Conservation (phyloP, 2,797 vertebrate genomes). For the Zenarchopterus dispar region DNA sequence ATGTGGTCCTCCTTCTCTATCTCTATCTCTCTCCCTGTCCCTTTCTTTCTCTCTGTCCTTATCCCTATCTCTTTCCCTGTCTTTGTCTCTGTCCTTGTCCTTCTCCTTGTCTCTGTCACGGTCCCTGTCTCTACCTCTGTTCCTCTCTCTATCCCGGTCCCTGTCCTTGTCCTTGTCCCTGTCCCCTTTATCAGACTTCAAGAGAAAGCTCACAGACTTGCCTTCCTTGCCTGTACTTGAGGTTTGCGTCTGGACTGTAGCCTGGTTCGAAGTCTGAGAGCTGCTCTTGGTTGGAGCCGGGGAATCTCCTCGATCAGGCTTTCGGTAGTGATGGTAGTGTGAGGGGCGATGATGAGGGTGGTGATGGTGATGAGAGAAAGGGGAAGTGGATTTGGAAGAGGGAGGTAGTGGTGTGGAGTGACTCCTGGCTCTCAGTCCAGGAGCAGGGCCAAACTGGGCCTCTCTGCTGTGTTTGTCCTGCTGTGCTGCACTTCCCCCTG, state of each 20-base stretch:
- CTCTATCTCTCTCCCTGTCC: slow-evolving; percentile 43
- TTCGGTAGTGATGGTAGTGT: slow-evolving; percentile 89
- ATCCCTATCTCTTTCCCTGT: slow-evolving; percentile 13
- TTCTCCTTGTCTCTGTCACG: slow-evolving; percentile 34
- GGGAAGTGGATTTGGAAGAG: slow-evolving; percentile 86
- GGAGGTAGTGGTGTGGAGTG: slow-evolving; percentile 93
- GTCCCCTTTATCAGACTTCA: slow-evolving; percentile 83
- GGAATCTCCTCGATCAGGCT: slow-evolving; percentile 86
- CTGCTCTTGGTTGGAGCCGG: slow-evolving; percentile 74
- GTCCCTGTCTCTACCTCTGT: slow-evolving; percentile 52
- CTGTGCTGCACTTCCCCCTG: slow-evolving; percentile 59
- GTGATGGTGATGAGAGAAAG: slow-evolving; percentile 85
- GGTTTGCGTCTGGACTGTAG: slow-evolving; percentile 80
- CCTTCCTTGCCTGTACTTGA: slow-evolving; percentile 82
- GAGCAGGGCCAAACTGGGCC: slow-evolving; percentile 77
- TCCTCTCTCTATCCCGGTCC: slow-evolving; percentile 67
- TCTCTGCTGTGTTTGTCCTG: slow-evolving; percentile 85
- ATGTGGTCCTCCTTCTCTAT: slow-evolving; percentile 68
- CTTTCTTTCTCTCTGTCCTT: slow-evolving; percentile 1
- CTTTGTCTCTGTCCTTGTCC: slow-evolving; percentile 29
- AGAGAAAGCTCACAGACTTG: slow-evolving; percentile 83
- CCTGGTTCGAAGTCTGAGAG: slow-evolving; percentile 73
- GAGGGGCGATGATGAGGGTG: slow-evolving; percentile 89
- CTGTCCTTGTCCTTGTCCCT: slow-evolving; percentile 81
- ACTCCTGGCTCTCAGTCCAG: slow-evolving; percentile 88